Conservation (phyloP, 2,113 vertebrate genomes). For the Sander vitreus region DNA sequence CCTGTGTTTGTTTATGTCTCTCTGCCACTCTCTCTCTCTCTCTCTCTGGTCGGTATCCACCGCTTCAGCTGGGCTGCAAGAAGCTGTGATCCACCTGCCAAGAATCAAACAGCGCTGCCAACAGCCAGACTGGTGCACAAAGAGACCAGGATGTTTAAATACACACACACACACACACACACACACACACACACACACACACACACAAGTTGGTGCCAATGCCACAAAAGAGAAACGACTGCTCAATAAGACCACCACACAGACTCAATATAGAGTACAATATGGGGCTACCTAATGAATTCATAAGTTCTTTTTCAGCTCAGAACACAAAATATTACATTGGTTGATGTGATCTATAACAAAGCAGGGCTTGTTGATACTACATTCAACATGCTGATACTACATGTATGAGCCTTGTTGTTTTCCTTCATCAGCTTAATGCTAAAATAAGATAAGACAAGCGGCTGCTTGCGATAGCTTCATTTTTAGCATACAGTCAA, state of each 20-base stretch:
- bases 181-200: slow-evolving; percentile 42
- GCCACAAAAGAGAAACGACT: slow-evolving; percentile 53
- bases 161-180: slow-evolving; percentile 39
- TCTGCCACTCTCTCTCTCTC: slow-evolving; percentile 24
- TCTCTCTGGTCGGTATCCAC: slow-evolving; percentile 64
- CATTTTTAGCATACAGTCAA: not conserved
- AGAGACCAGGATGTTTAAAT: slow-evolving; percentile 59
- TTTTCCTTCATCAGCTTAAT: slow-evolving; percentile 13
- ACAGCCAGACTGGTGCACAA: slow-evolving; percentile 75
- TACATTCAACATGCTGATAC: slow-evolving; percentile 6
- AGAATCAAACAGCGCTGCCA: slow-evolving; percentile 78
- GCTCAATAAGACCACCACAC: slow-evolving; percentile 65
- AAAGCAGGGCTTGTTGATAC: slow-evolving; percentile 4
- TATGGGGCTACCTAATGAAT: slow-evolving; percentile 64
- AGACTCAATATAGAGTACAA: slow-evolving; percentile 48
- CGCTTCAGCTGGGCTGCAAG: slow-evolving; percentile 72
- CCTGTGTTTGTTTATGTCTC: slow-evolving; percentile 23
- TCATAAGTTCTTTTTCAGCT: slow-evolving; percentile 36
- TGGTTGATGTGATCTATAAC: slow-evolving; percentile 9
- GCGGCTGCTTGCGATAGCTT: not conserved
- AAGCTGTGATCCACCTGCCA: slow-evolving; percentile 83
- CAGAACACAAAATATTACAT: slow-evolving; percentile 29
- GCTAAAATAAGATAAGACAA: not conserved
- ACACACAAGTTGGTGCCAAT: slow-evolving; percentile 51
- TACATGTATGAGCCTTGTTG: not conserved